Evolutionary conservation across 2,888 invertebrate species (phyloP).

Genomic region (Mamestra brassicae): DNA sequence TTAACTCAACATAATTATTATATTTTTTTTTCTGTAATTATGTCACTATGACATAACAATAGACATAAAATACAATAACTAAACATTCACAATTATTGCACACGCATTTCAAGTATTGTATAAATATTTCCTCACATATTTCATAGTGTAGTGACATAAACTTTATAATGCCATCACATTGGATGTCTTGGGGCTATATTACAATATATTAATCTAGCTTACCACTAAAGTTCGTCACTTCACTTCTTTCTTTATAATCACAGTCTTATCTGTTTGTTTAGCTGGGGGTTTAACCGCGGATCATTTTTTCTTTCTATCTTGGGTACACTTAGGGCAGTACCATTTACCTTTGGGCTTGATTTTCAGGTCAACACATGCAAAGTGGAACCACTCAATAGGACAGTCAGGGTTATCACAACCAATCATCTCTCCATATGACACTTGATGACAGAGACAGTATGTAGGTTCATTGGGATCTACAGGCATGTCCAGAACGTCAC

Average conservation of each 20-base stretch:
- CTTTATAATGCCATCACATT: constrained; percentile 57
- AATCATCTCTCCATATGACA: constrained; percentile 99
- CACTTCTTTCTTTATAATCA: constrained; percentile 82
- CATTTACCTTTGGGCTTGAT: constrained; percentile 98
- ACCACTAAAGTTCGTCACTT: constrained; percentile 71
- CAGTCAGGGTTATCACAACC: constrained; percentile 98
- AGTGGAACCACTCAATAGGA: constrained; percentile 99
- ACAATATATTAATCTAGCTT: constrained; percentile 54
- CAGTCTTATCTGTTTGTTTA: constrained; percentile 85
- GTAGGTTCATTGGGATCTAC: constrained; percentile 99
- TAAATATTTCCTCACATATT: constrained; percentile 36
- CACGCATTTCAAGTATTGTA: constrained; percentile 58
- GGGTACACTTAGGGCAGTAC: constrained; percentile 98
- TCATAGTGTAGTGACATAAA: constrained; percentile 37
- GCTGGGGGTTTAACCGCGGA: constrained; percentile 79
- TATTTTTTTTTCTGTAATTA: constrained; percentile 28
- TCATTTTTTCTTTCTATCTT: constrained; percentile 95
- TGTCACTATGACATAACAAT: constrained; percentile 47
- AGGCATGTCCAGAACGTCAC: constrained; percentile 97
- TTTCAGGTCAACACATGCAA: constrained; percentile 97
- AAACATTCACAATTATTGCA: constrained; percentile 63
- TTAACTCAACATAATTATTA: constrained; percentile 40
- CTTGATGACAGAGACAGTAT: constrained; percentile 99
- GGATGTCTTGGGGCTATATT: constrained; percentile 36
- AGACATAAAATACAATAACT: constrained; percentile 42